Evolutionary conservation across 2,113 vertebrate genomes (phyloP).

Genomic region (Grallaria varia): DNA sequence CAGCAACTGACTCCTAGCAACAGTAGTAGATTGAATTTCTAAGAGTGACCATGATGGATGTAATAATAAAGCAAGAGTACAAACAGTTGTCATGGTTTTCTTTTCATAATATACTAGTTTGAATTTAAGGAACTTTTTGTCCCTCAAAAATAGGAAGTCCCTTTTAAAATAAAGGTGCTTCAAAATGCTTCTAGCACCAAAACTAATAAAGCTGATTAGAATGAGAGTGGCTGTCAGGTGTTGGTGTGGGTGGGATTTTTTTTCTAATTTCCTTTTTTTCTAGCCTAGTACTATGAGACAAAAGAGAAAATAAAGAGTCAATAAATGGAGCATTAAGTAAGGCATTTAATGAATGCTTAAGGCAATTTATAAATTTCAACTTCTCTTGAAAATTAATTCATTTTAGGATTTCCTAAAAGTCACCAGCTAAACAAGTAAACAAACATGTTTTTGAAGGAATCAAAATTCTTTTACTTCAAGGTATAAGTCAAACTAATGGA

Average conservation of each 20-base stretch:
- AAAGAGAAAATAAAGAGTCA: slow-evolving; percentile 21
- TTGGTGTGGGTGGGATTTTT: neutral
- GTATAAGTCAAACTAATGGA: neutral
- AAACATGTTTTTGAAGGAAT: neutral
- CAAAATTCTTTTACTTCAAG: neutral
- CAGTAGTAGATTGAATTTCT: slow-evolving; percentile 74
- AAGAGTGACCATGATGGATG: slow-evolving; percentile 67
- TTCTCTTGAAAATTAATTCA: slow-evolving; percentile 18
- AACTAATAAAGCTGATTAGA: slow-evolving; percentile 10
- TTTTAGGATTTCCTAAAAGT: neutral
- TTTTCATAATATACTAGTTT: slow-evolving; percentile 69
- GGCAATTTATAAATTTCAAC: neutral
- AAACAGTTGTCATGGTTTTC: slow-evolving; percentile 76
- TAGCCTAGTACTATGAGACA: neutral
- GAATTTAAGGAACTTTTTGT: slow-evolving; percentile 56
- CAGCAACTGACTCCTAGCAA: slow-evolving; percentile 78
- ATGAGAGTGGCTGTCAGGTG: neutral
- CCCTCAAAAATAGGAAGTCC: slow-evolving; percentile 49
- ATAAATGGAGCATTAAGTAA: neutral
- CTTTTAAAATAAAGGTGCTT: slow-evolving; percentile 48
- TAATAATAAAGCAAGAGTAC: slow-evolving; percentile 74
- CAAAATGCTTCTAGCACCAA: slow-evolving; percentile 31
- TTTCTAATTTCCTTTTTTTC: neutral
- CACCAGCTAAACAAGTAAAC: neutral
- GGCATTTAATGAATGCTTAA: neutral